These are phyloP conservation scores for Zele albiditarsus DNA, from an alignment of 2,888 invertebrate species.

Conservation along the genomic window DNA sequence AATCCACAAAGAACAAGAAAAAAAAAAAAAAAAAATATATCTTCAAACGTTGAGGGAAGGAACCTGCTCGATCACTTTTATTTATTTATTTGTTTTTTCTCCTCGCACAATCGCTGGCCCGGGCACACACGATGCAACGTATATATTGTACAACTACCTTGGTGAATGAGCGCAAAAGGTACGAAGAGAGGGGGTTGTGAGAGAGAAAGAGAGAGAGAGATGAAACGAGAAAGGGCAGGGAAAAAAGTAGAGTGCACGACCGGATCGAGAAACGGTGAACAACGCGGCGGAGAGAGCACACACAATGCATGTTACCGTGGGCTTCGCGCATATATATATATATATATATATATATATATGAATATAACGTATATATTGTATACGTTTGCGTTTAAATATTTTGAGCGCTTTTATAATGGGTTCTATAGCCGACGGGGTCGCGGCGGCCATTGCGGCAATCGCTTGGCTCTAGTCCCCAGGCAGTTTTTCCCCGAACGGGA, in stretches of 20 bases:
- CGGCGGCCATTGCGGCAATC: constrained; percentile 24
- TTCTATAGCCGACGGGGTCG: constrained; percentile 19
- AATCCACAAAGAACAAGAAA: constrained; percentile 5
- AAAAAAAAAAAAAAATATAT: neutral
- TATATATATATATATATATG: neutral
- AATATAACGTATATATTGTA: neutral
- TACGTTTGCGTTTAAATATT: constrained; percentile 36
- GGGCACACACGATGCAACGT: constrained; percentile 31
- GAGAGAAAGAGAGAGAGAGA: neutral
- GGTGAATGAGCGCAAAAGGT: constrained; percentile 35
- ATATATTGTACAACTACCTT: constrained; percentile 31
- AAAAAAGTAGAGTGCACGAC: constrained; percentile 26
- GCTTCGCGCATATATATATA: neutral
- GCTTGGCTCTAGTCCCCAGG: constrained; percentile 19
- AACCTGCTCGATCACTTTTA: constrained; percentile 46
- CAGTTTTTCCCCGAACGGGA: constrained; percentile 29
- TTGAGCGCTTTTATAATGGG: constrained; percentile 36
- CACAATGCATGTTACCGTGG: constrained; percentile 13
- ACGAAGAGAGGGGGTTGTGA: constrained; percentile 34
- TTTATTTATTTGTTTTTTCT: constrained; percentile 31
- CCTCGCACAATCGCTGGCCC: neutral
- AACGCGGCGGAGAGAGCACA: neutral
- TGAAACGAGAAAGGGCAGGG: neutral
- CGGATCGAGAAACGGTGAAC: constrained; percentile 32
- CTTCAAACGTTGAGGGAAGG: constrained; percentile 40